A percentile compares a stretch with the other conserved stretches of the same genome.
These are phyloP conservation scores for Macrotus californicus DNA, from an alignment of 2,113 vertebrate genomes.

Conservation along the genomic window DNA sequence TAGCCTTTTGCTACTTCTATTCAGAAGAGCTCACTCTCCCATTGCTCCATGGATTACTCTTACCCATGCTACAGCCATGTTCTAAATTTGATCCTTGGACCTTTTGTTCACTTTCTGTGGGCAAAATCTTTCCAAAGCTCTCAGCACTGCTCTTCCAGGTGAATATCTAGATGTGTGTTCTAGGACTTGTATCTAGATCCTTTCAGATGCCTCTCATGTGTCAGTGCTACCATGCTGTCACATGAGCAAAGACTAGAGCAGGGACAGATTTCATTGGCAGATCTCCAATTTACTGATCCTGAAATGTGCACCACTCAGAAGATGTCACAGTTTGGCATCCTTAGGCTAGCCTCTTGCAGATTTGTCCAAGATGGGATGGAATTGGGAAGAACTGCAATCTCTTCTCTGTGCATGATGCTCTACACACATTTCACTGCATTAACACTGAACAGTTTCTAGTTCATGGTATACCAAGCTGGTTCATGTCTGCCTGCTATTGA, in stretches of 20 bases:
- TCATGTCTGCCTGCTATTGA: neutral
- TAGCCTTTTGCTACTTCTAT: neutral
- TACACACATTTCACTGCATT: neutral
- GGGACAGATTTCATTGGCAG: neutral
- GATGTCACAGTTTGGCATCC: neutral
- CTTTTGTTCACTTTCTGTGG: neutral
- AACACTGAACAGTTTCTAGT: neutral
- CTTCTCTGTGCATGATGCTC: neutral
- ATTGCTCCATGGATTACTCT: rapidly evolving
- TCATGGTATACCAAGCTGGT: neutral
- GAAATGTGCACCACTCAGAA: neutral
- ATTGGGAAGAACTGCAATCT: neutral
- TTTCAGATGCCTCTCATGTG: neutral
- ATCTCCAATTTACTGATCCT: neutral
- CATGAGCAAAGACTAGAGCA: neutral
- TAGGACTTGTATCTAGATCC: neutral
- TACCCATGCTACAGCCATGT: no score
- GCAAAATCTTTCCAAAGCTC: neutral
- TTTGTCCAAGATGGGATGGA: neutral
- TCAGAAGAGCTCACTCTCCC: neutral
- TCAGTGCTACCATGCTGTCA: neutral
- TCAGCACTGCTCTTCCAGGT: neutral
- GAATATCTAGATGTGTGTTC: neutral
- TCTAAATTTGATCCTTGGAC: neutral
- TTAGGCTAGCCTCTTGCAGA: neutral